Conservation (phyloP, 2,797 vertebrate species). For the Lindbergichthys nudifrons region DNA sequence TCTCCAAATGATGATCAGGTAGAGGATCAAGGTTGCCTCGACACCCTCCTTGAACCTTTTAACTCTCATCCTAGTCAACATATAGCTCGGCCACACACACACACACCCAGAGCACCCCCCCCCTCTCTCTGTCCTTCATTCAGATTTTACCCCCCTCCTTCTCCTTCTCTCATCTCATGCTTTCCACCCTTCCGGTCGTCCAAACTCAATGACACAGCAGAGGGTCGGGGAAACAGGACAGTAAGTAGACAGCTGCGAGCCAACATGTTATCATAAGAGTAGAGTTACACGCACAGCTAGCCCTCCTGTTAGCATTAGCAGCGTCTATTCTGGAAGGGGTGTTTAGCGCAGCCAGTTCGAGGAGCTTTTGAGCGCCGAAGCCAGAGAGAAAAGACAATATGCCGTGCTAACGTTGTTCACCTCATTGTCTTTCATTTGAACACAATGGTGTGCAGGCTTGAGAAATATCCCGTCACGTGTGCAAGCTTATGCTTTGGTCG, state of each 20-base stretch:
- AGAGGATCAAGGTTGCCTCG: constrained; percentile 37
- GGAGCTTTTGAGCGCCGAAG: constrained; percentile 17
- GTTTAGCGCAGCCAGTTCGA: constrained; percentile 1
- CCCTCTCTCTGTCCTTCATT: constrained; percentile 72
- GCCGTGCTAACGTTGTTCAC: constrained; percentile 4
- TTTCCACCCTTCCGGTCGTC: constrained; percentile 67
- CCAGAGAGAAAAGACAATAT: not conserved
- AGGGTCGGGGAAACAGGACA: constrained; percentile 70
- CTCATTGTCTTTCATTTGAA: constrained; percentile 27
- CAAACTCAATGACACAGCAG: constrained; percentile 84
- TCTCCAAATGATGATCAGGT: constrained; percentile 28
- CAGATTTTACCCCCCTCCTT: constrained; percentile 55
- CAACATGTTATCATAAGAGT: constrained; percentile 78
- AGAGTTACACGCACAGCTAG: constrained; percentile 73
- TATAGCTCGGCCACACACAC: constrained; percentile 43
- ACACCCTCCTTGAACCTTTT: constrained; percentile 50
- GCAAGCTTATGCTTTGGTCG: constrained; percentile 61
- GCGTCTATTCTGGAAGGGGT: constrained; percentile 59
- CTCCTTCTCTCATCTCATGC: constrained; percentile 39
- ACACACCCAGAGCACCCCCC: constrained; percentile 28
- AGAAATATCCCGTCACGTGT: constrained; percentile 50
- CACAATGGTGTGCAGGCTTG: constrained; percentile 26
- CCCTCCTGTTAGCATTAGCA: constrained; percentile 70
- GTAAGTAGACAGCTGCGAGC: constrained; percentile 76
- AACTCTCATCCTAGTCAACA: constrained; percentile 55